phyloP scores from a whole-genome alignment of 1,140 invertebrate species.

The Eriocheir sinensis region DNA sequence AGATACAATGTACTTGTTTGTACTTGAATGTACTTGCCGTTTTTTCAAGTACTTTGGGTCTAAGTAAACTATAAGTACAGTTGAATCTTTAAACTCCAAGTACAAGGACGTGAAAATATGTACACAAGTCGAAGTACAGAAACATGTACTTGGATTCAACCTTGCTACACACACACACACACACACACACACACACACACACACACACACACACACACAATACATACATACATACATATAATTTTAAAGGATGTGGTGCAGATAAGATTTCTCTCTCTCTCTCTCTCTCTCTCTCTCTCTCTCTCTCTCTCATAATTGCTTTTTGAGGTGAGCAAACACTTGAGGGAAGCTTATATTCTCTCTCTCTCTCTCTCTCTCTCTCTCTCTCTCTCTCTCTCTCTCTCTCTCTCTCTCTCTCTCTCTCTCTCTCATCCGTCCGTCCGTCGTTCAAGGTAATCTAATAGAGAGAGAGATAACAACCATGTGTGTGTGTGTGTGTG shows the following conservation, averaged over 20 bases:
- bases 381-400: conserved; percentile 41
- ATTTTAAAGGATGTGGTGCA: not conserved
- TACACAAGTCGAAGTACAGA: too few relatives aligned
- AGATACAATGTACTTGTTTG: too few relatives aligned
- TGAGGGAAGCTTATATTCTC: not conserved
- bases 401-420: not conserved
- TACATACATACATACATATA: conserved; percentile 9
- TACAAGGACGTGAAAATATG: too few relatives aligned
- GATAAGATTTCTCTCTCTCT: not conserved
- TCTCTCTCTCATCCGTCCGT: not conserved
- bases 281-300: not conserved
- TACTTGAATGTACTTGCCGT: too few relatives aligned
- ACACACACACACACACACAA: conserved; percentile 22
- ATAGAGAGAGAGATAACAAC: not conserved
- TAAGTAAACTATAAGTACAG: too few relatives aligned
- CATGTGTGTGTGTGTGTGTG: too few relatives aligned
- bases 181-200: conserved; percentile 20
- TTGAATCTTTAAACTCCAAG: too few relatives aligned
- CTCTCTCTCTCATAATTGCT: not conserved
- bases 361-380: conserved; percentile 45
- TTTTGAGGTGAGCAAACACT: not conserved
- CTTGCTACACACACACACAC: conserved; percentile 20
- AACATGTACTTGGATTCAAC: too few relatives aligned
- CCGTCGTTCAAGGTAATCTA: not conserved
- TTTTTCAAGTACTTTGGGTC: too few relatives aligned